Percentiles rank a stretch among this genome's conserved stretches.
Conservation (phyloP, 1,140 invertebrate species). For the Caerostris darwini region DNA sequence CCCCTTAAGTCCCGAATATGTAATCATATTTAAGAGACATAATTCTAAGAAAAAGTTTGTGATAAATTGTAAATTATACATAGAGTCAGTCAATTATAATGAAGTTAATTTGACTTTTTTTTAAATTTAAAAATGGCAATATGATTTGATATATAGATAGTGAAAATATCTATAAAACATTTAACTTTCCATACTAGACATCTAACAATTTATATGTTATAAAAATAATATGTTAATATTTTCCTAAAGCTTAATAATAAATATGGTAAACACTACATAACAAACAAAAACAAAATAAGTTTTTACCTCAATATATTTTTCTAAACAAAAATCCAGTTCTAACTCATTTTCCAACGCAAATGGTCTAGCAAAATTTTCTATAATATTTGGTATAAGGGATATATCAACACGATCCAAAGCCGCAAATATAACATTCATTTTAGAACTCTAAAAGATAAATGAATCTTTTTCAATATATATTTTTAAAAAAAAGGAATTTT, state of each 20-base stretch:
- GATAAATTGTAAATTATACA: no score
- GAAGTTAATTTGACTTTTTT: no score
- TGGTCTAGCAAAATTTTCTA: slow-evolving; percentile 37
- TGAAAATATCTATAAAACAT: neutral
- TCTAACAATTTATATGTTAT: neutral
- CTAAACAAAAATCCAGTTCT: slow-evolving; percentile 44
- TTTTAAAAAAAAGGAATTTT: neutral
- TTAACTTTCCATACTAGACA: neutral
- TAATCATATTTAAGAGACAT: no score
- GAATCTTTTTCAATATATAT: neutral
- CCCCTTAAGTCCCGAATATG: no score
- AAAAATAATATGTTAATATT: neutral
- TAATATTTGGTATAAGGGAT: neutral
- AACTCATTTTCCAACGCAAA: slow-evolving; percentile 53
- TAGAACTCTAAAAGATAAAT: slow-evolving; percentile 31
- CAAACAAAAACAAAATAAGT: neutral
- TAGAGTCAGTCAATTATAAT: no score
- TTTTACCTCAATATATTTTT: slow-evolving; percentile 39
- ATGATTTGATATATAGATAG: neutral
- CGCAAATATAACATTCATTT: slow-evolving; percentile 41
- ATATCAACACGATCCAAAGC: slow-evolving; percentile 38
- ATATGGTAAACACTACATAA: neutral
- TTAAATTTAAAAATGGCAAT: no score
- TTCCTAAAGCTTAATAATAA: neutral
- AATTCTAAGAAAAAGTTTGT: no score